Conservation (phyloP, 2,113 vertebrate species). For the Lophius piscatorius region DNA sequence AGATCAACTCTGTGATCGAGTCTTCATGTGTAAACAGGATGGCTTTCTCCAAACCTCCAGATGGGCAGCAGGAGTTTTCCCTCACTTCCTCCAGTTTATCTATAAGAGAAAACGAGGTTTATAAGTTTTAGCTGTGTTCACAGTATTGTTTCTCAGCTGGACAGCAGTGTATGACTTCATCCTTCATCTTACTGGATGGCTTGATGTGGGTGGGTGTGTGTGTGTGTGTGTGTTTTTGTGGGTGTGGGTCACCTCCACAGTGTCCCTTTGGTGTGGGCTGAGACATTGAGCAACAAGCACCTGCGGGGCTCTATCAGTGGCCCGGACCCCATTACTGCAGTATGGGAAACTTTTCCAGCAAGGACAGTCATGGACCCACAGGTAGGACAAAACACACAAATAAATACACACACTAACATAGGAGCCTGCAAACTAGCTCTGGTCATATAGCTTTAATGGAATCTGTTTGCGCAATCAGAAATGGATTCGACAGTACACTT, state of each 20-base stretch:
- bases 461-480: conserved; percentile 13
- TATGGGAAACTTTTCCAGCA: conserved; percentile 81
- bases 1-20: conserved; percentile 5
- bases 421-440: neutral
- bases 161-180: conserved; percentile 11
- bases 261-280: conserved; percentile 23
- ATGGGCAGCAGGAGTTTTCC: neutral
- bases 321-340: conserved; percentile 43
- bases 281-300: conserved; percentile 40
- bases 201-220: conserved; percentile 11
- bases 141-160: conserved; percentile 12
- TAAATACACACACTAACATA: neutral
- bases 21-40: neutral
- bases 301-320: conserved; percentile 51
- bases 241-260: conserved; percentile 44
- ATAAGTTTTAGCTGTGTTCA: neutral
- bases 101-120: too few species aligned
- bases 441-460: neutral
- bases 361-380: conserved; percentile 74
- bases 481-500: too few species aligned
- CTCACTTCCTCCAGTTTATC: neutral
- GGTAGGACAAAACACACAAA: conserved; percentile 61
- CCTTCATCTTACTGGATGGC: conserved; percentile 18
- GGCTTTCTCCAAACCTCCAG: conserved; percentile 14
- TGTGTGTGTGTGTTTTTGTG: conserved; percentile 16